phyloP scores from a whole-genome alignment of 2,113 vertebrate species.

The Ornithorhynchus anatinus region DNA sequence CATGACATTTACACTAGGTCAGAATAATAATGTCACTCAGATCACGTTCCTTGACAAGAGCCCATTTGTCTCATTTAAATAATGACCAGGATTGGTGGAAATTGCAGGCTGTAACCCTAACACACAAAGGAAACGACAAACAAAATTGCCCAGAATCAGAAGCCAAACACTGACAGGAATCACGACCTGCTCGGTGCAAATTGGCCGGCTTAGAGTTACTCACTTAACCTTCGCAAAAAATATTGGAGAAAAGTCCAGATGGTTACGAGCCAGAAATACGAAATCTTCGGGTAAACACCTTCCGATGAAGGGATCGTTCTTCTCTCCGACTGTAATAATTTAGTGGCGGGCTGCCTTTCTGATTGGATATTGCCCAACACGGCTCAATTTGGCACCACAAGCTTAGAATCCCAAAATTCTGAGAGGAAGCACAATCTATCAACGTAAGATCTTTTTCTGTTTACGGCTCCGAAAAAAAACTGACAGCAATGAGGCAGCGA shows the following conservation, averaged over 20 bases:
- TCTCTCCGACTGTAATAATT: not conserved
- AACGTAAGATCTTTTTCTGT: not conserved
- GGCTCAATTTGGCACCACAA: rapidly evolving
- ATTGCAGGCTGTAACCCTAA: constrained; percentile 56
- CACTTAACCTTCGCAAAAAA: not conserved
- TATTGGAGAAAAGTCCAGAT: not conserved
- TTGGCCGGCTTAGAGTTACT: not conserved
- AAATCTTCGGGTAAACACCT: not conserved
- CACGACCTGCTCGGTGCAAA: not conserved
- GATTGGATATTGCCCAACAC: not conserved
- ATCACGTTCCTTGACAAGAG: constrained; percentile 68
- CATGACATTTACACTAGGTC: constrained; percentile 82
- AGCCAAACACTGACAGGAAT: not conserved
- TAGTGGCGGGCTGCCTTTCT: not conserved
- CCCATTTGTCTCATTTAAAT: constrained; percentile 87
- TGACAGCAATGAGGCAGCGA: rapidly evolving
- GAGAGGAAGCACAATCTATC: too few relatives aligned
- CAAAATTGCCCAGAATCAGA: rapidly evolving
- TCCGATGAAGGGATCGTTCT: not conserved
- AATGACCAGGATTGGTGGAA: constrained; percentile 74
- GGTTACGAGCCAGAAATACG: constrained; percentile 20
- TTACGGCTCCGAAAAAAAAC: not conserved
- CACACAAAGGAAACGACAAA: constrained; percentile 9
- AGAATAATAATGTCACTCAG: constrained; percentile 73
- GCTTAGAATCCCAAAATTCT: not conserved